Base-by-base conservation (phyloP, 2,113 vertebrate genomes). In the Scopus umbretta region DNA sequence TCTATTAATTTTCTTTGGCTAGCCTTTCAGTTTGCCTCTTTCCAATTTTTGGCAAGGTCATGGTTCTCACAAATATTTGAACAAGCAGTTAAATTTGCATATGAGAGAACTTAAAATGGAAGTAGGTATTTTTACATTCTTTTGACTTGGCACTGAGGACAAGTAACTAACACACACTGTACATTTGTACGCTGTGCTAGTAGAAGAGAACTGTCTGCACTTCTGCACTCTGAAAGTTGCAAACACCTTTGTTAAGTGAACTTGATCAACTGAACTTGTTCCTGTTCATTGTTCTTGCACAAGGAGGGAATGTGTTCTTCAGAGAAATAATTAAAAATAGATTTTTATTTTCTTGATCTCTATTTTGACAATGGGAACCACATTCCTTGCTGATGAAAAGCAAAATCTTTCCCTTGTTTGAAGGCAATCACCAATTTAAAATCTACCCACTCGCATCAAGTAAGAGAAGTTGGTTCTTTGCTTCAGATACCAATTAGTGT, bases 31-130 rank as follows among this genome's bases (percentile, higher is more conserved):
- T 75, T 94, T 86, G 43, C 21, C 25, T 93, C 49, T 91, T 95
- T 42, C 43, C 36, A 7, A 40, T 79, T 86, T 79, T 85, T 91
- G 61, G 61, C 43, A 84, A 88, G 34, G 49, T 92, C 65, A 27
- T 65, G 17, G 32, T 92, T 91, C 80, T 94, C 49, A 82, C 25
- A 59, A 90, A 65, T 91, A 84, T 87, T 86, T 97, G 86, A 78
- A 80, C 30, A 68, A 87, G 72, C 8, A 29, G 40, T 87, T 91
- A 40, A 91, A 94, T 95, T 86, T 75, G 65, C 52, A 27, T 81
- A n/a, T 88, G 52, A 83, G 72, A 68, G 16, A 79, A 53, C 14
- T 72, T 78, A 16, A 2, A 55, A 56, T 79, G 65, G 25, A 65
- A 89, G 43, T 27, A 36, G 5, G 9, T 73, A 58, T 79, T 90